phyloP scores from a whole-genome alignment of 2,888 invertebrate genomes.

The Pilophorus perplexus region DNA sequence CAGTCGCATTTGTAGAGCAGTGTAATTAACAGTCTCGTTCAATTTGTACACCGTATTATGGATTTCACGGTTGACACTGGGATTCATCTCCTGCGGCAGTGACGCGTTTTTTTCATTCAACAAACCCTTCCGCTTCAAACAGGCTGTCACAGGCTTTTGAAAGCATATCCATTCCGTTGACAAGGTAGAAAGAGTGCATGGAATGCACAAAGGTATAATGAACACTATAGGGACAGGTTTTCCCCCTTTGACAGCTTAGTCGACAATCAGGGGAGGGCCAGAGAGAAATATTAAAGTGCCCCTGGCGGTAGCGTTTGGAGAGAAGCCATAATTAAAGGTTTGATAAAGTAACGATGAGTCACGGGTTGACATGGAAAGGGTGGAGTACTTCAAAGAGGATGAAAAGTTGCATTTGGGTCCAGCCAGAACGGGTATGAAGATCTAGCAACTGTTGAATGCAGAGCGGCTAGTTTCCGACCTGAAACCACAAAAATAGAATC shows the following conservation, averaged over 20 bases:
- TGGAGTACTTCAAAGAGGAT: too few relatives aligned
- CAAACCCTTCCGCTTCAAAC: conserved; percentile 10
- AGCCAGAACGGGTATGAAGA: too few relatives aligned
- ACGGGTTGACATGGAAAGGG: too few relatives aligned
- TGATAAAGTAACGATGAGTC: conserved; percentile 9
- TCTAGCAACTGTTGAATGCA: too few relatives aligned
- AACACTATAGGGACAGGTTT: not conserved
- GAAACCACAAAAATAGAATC: not conserved
- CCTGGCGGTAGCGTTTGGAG: not conserved
- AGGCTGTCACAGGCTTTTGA: conserved; percentile 22
- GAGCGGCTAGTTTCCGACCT: too few relatives aligned
- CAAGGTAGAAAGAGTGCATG: conserved; percentile 26
- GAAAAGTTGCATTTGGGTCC: not conserved
- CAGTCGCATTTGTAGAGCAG: too few relatives aligned
- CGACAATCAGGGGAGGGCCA: conserved; percentile 22
- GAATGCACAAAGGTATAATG: conserved; percentile 33
- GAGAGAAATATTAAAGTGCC: conserved; percentile 35
- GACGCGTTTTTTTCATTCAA: conserved; percentile 6
- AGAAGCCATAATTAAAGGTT: conserved; percentile 5
- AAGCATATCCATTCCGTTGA: conserved; percentile 33
- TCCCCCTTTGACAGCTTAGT: conserved; percentile 29
- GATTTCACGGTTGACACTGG: too few relatives aligned
- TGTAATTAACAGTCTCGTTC: too few relatives aligned
- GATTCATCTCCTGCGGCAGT: too few relatives aligned
- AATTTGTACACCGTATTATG: too few relatives aligned